Percentiles rank a stretch among this genome's conserved stretches.
phyloP scores from a whole-genome alignment of 2,888 invertebrate genomes.

The Cephus pulcher region DNA sequence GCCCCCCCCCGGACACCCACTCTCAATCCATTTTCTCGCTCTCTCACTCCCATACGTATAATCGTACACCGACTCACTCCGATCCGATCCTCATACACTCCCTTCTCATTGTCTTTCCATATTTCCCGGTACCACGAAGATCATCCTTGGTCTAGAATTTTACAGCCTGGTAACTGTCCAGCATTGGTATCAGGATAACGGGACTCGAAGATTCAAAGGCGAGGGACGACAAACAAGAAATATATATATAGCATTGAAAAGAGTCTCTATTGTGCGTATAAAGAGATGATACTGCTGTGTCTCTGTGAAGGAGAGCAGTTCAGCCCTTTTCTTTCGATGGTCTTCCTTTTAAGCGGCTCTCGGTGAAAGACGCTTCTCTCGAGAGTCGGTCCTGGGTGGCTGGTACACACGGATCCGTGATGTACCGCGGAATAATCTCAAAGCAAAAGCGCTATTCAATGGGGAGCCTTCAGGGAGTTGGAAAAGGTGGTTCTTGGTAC shows the following conservation, averaged over 20 bases:
- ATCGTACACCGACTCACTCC: background rate
- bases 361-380: background rate
- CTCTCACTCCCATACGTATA: background rate
- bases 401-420: conserved; percentile 5
- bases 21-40: no score
- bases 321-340: no score
- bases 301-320: background rate
- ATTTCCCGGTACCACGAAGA: no score
- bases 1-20: background rate
- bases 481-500: background rate
- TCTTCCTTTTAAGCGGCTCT: no score
- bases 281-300: background rate
- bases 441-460: conserved; percentile 24
- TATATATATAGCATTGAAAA: no score
- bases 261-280: no score
- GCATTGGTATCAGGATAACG: no score
- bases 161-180: no score
- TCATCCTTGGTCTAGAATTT: no score
- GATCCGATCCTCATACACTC: conserved; percentile 9
- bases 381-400: background rate
- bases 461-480: conserved; percentile 9
- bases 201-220: no score
- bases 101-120: no score
- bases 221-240: no score
- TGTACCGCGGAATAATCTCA: conserved; percentile 21